These are phyloP conservation scores for Automeris io DNA, from an alignment of 2,888 invertebrate genomes.

Conservation along the genomic window DNA sequence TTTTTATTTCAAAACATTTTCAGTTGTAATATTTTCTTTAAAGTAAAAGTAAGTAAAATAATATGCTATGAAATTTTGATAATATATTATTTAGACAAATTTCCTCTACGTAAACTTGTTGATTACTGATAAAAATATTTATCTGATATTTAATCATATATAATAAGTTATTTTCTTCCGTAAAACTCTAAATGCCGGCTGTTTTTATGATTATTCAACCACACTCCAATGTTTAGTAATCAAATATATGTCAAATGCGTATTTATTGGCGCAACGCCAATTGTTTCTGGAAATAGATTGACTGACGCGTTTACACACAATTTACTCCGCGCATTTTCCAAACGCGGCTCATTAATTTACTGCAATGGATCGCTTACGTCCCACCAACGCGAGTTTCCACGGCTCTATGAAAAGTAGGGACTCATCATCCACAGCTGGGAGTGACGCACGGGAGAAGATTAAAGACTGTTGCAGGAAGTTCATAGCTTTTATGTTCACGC, in stretches of 20 bases:
- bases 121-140: neutral
- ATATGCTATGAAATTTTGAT: neutral
- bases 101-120: too few relatives aligned
- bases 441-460: conserved; percentile 84
- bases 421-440: conserved; percentile 80
- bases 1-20: too few relatives aligned
- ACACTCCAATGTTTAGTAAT: conserved; percentile 40
- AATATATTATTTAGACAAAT: neutral
- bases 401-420: conserved; percentile 81
- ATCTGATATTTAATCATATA: neutral
- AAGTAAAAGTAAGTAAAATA: neutral
- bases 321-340: conserved; percentile 25
- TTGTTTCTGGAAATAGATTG: conserved; percentile 53
- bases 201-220: conserved; percentile 3
- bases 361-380: conserved; percentile 53
- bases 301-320: conserved; percentile 26
- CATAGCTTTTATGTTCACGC: conserved; percentile 94
- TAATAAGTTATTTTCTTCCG: neutral
- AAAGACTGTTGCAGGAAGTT: conserved; percentile 91
- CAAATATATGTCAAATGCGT: conserved; percentile 35
- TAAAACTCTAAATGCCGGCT: neutral
- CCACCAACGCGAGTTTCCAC: conserved; percentile 63
- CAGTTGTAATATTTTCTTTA: too few relatives aligned
- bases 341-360: conserved; percentile 9
- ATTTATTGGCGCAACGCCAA: conserved; percentile 51